Evolutionary conservation across 2,113 vertebrate genomes (phyloP).

Genomic region (Entomyzon cyanotis): DNA sequence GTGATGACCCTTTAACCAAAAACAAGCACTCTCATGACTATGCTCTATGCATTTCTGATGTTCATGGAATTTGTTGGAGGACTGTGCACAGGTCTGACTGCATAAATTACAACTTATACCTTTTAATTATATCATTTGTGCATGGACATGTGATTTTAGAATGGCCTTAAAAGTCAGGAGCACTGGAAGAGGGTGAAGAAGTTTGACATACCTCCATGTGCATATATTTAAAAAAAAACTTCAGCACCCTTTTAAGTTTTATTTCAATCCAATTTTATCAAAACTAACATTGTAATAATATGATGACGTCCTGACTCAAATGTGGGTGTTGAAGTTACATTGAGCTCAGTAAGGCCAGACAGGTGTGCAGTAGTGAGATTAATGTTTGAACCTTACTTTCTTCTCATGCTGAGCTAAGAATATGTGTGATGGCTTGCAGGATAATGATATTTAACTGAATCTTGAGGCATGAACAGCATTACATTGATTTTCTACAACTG

Average conservation of each 20-base stretch:
- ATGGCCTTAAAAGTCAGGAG: background rate
- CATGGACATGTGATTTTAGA: background rate
- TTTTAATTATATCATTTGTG: background rate
- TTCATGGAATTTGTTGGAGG: background rate
- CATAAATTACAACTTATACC: background rate
- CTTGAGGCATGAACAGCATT: background rate
- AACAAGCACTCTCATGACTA: background rate
- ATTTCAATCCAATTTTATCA: background rate
- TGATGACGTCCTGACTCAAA: background rate
- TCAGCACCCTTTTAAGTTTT: background rate
- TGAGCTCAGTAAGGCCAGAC: background rate
- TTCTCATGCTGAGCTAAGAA: background rate
- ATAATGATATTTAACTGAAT: background rate
- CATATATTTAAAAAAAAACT: background rate
- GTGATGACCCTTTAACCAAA: background rate
- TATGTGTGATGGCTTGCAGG: background rate
- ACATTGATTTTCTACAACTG: background rate
- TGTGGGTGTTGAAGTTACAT: background rate
- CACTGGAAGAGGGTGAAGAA: background rate
- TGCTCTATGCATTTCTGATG: background rate
- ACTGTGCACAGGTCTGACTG: background rate
- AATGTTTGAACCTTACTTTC: background rate
- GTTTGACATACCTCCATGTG: background rate
- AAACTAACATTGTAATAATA: background rate
- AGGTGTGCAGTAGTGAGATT: background rate